Evolutionary conservation across 2,888 invertebrate genomes (phyloP).

Genomic region (Argyresthia albistria): DNA sequence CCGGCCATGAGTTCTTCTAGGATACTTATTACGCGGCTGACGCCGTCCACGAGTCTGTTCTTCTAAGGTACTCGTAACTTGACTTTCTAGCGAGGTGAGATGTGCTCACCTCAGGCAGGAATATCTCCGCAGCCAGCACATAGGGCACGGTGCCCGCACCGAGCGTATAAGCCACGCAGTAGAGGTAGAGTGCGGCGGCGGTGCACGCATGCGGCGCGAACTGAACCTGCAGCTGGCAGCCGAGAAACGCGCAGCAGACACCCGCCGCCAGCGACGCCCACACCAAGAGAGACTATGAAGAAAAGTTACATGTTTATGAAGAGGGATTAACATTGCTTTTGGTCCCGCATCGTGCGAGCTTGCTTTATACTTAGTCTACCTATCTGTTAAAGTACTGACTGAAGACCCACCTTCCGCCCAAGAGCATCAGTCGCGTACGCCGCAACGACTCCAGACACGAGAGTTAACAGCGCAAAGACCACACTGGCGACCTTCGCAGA

Average conservation of each 20-base stretch:
- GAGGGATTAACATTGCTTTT: too few relatives aligned
- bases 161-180: constrained; percentile 23
- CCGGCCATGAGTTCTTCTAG: neutral
- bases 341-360: too few relatives aligned
- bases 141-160: constrained; percentile 43
- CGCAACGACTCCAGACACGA: constrained; percentile 28
- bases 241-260: constrained; percentile 27
- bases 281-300: constrained; percentile 31
- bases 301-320: neutral
- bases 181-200: constrained; percentile 29
- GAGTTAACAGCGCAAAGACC: constrained; percentile 26
- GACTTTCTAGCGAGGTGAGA: neutral
- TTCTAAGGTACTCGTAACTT: too few relatives aligned
- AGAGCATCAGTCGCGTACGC: constrained; percentile 36
- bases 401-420: constrained; percentile 38
- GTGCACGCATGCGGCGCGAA: constrained; percentile 40
- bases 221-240: constrained; percentile 32
- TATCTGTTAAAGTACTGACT: too few relatives aligned
- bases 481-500: constrained; percentile 36
- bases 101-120: constrained; percentile 37
- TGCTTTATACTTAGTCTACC: too few relatives aligned
- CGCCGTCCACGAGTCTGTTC: too few relatives aligned
- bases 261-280: constrained; percentile 26
- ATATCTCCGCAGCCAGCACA: constrained; percentile 34
- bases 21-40: neutral